phyloP scores from a whole-genome alignment of 2,797 vertebrate genomes.

The Eupleurogrammus muticus region DNA sequence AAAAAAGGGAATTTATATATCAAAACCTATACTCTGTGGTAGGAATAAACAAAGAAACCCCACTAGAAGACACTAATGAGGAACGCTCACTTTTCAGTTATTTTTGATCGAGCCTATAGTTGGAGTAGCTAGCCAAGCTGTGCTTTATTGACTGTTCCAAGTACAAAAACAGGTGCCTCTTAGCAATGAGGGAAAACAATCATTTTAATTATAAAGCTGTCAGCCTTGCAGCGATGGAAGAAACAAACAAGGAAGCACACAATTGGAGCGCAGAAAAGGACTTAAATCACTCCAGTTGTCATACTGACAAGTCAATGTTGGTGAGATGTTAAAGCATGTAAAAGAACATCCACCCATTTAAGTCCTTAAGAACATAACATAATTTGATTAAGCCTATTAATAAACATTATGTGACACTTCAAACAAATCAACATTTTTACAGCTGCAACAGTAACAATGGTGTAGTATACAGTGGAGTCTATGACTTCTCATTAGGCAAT shows the following conservation, averaged over 20 bases:
- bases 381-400: too few species aligned
- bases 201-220: constrained; percentile 41
- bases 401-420: too few species aligned
- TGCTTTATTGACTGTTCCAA: constrained; percentile 28
- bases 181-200: constrained; percentile 11
- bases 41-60: constrained; percentile 38
- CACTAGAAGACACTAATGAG: constrained; percentile 45
- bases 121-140: constrained; percentile 34
- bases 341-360: too few species aligned
- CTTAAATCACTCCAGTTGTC: not conserved
- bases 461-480: too few species aligned
- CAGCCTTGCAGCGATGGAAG: constrained; percentile 18
- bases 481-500: too few species aligned
- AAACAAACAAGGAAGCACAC: constrained; percentile 31
- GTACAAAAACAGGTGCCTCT: constrained; percentile 40
- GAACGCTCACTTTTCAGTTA: constrained; percentile 54
- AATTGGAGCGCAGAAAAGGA: not conserved
- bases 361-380: too few species aligned
- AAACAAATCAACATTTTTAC: too few species aligned
- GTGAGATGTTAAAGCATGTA: not conserved
- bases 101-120: constrained; percentile 49
- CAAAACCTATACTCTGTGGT: constrained; percentile 49
- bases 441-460: too few species aligned
- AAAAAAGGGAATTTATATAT: constrained; percentile 18
- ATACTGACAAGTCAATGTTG: not conserved